Conservation (phyloP, 2,797 vertebrate genomes). For the Myotis vivesi region DNA sequence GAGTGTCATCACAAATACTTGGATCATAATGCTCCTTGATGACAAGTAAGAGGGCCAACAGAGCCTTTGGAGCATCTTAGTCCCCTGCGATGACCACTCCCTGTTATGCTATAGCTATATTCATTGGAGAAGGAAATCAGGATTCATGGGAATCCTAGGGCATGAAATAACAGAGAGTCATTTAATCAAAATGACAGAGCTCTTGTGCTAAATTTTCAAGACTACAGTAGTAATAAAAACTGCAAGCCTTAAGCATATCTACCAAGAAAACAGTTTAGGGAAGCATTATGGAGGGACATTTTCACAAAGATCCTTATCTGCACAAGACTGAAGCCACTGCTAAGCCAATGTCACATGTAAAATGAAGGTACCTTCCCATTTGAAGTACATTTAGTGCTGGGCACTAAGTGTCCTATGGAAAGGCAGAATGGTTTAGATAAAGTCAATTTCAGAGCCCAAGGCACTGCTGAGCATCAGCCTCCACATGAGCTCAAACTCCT, state of each 20-base stretch:
- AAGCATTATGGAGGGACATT: neutral
- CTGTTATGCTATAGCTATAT: neutral
- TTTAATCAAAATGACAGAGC: slow-evolving; percentile 35
- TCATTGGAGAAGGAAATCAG: neutral
- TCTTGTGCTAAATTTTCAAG: slow-evolving; percentile 37
- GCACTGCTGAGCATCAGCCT: neutral
- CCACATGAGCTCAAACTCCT: neutral
- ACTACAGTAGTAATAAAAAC: slow-evolving; percentile 44
- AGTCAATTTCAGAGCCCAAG: neutral
- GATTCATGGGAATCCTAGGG: neutral
- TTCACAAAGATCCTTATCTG: neutral
- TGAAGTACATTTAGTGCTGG: neutral
- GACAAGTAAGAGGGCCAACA: neutral
- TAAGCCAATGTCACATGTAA: neutral
- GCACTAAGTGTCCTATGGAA: neutral
- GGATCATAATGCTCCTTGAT: neutral
- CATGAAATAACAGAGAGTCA: slow-evolving; percentile 14
- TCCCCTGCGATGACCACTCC: neutral
- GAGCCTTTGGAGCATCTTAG: neutral
- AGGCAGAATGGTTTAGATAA: neutral
- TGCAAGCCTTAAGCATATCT: neutral
- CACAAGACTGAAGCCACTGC: neutral
- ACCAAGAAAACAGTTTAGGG: neutral
- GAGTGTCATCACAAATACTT: neutral
- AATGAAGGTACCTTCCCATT: neutral